A percentile compares a stretch with the other conserved stretches of the same genome.
Conservation (phyloP, 2,888 invertebrate genomes). For the Ditylenchus weischeri region DNA sequence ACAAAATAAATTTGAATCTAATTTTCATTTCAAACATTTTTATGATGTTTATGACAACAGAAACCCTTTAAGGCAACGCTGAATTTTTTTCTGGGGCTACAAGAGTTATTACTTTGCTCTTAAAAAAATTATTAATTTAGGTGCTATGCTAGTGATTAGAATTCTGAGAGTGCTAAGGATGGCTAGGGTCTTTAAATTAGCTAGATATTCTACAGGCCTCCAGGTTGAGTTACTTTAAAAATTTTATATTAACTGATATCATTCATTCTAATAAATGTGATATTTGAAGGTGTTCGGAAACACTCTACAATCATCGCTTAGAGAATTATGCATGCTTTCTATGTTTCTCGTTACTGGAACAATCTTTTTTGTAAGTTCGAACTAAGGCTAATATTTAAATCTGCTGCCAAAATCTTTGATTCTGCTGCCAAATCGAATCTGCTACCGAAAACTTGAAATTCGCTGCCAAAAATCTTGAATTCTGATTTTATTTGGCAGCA, state of each 20-base stretch:
- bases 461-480: too few relatives aligned
- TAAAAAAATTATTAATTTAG: slow-evolving; percentile 42
- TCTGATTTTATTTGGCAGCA: too few relatives aligned
- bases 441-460: too few relatives aligned
- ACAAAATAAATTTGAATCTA: too few relatives aligned
- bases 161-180: slow-evolving; percentile 55
- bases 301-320: slow-evolving; percentile 51
- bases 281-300: slow-evolving; percentile 53
- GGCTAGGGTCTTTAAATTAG: slow-evolving; percentile 57
- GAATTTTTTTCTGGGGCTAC: too few relatives aligned
- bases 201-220: slow-evolving; percentile 54
- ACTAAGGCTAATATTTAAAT: too few relatives aligned
- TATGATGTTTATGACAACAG: too few relatives aligned
- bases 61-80: too few relatives aligned
- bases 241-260: not conserved
- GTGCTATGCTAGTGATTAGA: slow-evolving; percentile 57
- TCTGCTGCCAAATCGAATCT: too few relatives aligned
- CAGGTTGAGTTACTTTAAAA: slow-evolving; percentile 33
- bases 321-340: slow-evolving; percentile 54
- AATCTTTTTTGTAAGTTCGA: slow-evolving; percentile 45
- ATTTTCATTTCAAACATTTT: too few relatives aligned
- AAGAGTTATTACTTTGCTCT: not conserved
- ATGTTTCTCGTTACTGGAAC: slow-evolving; percentile 58
- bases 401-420: too few relatives aligned
- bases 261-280: not conserved